Evolutionary conservation across 2,113 vertebrate species (phyloP).

Genomic region (Muntiacus reevesi): DNA sequence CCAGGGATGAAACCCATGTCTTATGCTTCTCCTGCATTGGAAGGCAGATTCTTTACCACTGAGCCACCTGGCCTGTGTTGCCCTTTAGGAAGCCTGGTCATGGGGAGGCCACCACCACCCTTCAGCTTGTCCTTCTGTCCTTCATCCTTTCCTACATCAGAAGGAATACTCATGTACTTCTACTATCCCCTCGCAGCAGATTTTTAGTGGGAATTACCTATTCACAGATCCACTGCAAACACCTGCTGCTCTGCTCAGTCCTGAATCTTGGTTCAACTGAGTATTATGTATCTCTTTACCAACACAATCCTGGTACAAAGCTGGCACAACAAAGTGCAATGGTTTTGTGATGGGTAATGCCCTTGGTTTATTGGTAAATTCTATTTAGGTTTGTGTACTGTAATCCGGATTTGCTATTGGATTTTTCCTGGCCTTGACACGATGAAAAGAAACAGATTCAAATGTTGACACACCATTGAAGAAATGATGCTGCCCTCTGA

Average conservation of each 20-base stretch:
- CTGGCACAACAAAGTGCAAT: not conserved
- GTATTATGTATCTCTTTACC: not conserved
- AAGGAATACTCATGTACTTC: not conserved
- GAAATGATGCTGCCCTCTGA: not conserved
- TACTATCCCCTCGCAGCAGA: fast-evolving
- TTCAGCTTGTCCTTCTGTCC: not conserved
- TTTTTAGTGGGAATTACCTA: not conserved
- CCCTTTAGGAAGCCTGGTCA: not conserved
- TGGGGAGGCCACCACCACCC: fast-evolving
- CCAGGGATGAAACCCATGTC: not conserved
- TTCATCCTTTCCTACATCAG: fast-evolving
- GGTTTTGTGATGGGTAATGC: not conserved
- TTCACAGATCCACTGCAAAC: not conserved
- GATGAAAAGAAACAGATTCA: not conserved
- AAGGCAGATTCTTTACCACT: not conserved
- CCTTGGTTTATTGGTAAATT: not conserved
- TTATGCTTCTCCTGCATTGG: not conserved
- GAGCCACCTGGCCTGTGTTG: not conserved
- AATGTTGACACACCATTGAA: not conserved
- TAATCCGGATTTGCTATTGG: not conserved
- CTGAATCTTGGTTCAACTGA: not conserved
- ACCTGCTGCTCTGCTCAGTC: not conserved
- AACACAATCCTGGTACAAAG: not conserved
- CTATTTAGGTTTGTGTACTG: not conserved
- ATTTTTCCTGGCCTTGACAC: not conserved